Base-by-base conservation (phyloP, 2,113 vertebrate genomes). In the Okapia johnstoni region DNA sequence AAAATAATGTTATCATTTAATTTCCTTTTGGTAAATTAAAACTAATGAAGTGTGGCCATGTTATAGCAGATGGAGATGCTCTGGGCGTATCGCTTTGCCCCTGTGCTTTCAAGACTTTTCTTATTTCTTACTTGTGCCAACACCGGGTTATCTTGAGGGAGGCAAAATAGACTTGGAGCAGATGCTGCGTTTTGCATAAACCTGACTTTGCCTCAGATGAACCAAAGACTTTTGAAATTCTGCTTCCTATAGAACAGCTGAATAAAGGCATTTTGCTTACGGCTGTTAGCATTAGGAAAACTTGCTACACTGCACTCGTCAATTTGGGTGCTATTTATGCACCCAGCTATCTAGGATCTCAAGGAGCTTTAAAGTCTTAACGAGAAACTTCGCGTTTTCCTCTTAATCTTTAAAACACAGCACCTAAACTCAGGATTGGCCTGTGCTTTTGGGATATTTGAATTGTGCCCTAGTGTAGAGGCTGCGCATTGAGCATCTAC, bases 21-120 rank as follows among this genome's bases (percentile, higher is more conserved):
- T 97, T 98, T 97, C 97, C 97, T 98, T 97, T 97, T 94, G 97
- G 66, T 92, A 55, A 95, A 97, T 96, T 36, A 96, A 98, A 98
- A 85, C 92, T 97, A 95, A 98, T 98, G 98, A 97, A 58, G 94
- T 86, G 96, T 77, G 97, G 98, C 80, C 93, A 14, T 50, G 88
- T 81, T 40, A 1, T 43, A 73, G 93, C 36, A 3, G 76, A 61
- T 87, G 80, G 95, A 95, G 85, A 94, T 85, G 96, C 93, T n/a
- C 46, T 5, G 85, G 70, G 88, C 13, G 0, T 6, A 15, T 36
- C 0, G 15, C 92, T 92, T 52, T 28, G 55, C 84, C 61, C 85
- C 95, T 36, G 3, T 12, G 26, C 80, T 76, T 85, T 93, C 2
- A 33, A 66, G 52, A 63, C 96, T 79, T 0, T 46, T 54, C 95